Base-by-base conservation (phyloP, 2,113 vertebrate genomes). In the Erinaceus europaeus region DNA sequence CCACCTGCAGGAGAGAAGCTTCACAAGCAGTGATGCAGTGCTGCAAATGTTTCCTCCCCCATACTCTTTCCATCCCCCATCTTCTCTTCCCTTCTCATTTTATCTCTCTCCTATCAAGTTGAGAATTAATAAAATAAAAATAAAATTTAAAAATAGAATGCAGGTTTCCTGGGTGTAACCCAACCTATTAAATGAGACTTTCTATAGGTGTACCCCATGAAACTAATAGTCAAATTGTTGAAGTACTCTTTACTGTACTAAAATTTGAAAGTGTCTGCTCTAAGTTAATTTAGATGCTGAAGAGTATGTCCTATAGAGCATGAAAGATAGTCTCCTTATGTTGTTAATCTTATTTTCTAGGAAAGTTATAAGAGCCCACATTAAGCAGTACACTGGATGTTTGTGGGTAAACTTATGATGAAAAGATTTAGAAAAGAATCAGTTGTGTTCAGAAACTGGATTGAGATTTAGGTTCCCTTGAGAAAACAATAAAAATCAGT, bases 391-490 rank as follows among this genome's bases (percentile, higher is more conserved):
- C 5, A 32, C 9, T 75, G 32, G 17, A 80, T 53, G 27, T 40
- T 84, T 75, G 9, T 36, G 25, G 29, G 34, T 44, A 84, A 86
- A 78, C 42, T 42, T 75, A 53, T 20, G 11, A n/a, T 76, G 21
- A 85, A 85, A 57, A 93, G 72, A 86, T 21, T 71, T 23, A 73
- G 27, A 67, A 81, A 93, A 52, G 15, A 81, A 44, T 62, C 13
- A 48, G 46, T 71, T 52, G 55, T 81, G 59, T 67, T 73, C 52
- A 84, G 82, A 83, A 36, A 50, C 15, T 69, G 27, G 29, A 15
- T 62, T 73, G 20, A 29, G 82, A 53, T 78, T 38, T 83, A 77
- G 55, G 77, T 29, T 55, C 38, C 62, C 69, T 68, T 27, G n/a
- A 79, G 57, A 72, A 62, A 52, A 61, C 10, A 3, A 78, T 73